These are phyloP conservation scores for Labia minor DNA, from an alignment of 2,888 invertebrate species.

Conservation along the genomic window DNA sequence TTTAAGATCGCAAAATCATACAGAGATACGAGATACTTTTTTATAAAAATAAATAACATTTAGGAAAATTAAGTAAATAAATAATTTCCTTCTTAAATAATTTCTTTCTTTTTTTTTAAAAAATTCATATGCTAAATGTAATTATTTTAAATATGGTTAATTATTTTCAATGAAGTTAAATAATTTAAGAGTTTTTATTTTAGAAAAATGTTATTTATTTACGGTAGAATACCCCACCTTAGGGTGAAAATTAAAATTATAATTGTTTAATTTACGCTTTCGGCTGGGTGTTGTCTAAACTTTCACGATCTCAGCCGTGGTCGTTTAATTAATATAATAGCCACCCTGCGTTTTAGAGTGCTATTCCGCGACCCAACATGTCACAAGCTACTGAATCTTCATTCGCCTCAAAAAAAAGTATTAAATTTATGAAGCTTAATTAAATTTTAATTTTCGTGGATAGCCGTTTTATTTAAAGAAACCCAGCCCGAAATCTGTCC, in stretches of 20 bases:
- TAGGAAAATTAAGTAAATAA: no score
- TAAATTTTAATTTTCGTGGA: neutral
- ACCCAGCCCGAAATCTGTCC: neutral
- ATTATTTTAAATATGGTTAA: neutral
- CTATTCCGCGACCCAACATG: neutral
- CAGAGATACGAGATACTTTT: no score
- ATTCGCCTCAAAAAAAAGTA: slow-evolving; percentile 4
- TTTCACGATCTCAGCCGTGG: slow-evolving; percentile 7
- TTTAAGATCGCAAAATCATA: no score
- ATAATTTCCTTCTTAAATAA: no score
- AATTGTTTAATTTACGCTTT: slow-evolving; percentile 5
- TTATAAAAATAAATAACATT: no score
- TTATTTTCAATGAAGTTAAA: neutral
- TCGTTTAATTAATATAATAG: slow-evolving; percentile 13
- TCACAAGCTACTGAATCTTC: slow-evolving; percentile 7
- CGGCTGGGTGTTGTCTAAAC: neutral
- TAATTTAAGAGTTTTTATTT: neutral
- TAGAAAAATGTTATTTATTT: slow-evolving; percentile 1
- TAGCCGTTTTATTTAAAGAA: neutral
- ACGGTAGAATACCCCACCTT: neutral
- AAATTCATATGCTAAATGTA: neutral
- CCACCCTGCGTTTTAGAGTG: slow-evolving; percentile 1
- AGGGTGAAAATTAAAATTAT: slow-evolving; percentile 13
- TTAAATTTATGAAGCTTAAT: slow-evolving; percentile 13
- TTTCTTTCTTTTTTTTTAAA: neutral